phyloP scores from a whole-genome alignment of 2,888 invertebrate genomes.

The Dendrolimus houi region DNA sequence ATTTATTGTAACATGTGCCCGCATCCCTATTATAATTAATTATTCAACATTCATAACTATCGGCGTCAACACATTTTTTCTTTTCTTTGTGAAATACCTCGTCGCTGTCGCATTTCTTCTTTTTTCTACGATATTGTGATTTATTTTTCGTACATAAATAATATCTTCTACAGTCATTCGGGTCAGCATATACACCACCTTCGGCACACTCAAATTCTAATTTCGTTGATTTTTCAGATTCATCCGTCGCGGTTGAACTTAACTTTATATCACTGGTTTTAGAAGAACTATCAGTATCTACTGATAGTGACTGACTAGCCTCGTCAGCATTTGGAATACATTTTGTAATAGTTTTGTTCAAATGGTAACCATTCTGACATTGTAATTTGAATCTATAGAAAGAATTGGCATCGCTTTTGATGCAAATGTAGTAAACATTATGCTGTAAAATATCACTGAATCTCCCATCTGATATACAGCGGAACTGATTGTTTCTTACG shows the following conservation, averaged over 20 bases:
- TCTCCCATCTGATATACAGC: constrained; percentile 55
- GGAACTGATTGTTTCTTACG: constrained; percentile 59
- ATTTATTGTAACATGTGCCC: no score
- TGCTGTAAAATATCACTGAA: constrained; percentile 49
- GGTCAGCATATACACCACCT: constrained; percentile 28
- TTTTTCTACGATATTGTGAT: constrained; percentile 35
- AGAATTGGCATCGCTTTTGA: constrained; percentile 26
- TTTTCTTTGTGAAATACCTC: constrained; percentile 55
- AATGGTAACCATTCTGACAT: constrained; percentile 45
- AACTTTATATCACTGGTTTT: constrained; percentile 19
- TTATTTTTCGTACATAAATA: constrained; percentile 51
- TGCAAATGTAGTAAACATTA: constrained; percentile 61
- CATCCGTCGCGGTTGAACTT: constrained; percentile 4
- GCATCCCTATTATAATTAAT: no score
- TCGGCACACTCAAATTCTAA: constrained; percentile 21
- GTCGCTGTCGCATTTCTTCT: constrained; percentile 54
- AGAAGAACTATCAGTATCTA: constrained; percentile 16
- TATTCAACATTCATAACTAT: constrained; percentile 37
- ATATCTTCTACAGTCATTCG: constrained; percentile 56
- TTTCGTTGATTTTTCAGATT: constrained; percentile 6
- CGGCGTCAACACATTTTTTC: constrained; percentile 46
- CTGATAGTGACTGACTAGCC: constrained; percentile 6
- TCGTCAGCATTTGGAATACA: constrained; percentile 23
- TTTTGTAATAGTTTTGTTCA: constrained; percentile 40
- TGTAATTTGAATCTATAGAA: constrained; percentile 52